Conservation (phyloP, 2,113 vertebrate genomes). For the Poeciliopsis retropinna region DNA sequence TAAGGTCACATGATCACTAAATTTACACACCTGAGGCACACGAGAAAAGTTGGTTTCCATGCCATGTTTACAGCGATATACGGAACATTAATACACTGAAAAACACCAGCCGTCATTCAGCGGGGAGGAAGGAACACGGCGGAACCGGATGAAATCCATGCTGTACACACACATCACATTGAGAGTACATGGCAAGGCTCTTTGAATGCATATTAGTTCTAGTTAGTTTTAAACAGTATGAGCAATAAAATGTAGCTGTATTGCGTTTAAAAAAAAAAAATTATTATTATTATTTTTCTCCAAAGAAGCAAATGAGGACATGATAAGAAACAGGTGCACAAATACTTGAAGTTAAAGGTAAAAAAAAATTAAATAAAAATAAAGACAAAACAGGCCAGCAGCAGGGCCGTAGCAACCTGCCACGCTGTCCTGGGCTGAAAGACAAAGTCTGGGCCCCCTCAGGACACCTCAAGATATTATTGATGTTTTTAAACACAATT, state of each 20-base stretch:
- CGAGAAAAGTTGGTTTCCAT: conserved; percentile 63
- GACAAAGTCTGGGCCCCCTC: not conserved
- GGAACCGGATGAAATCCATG: conserved; percentile 31
- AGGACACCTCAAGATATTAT: not conserved
- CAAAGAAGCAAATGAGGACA: not conserved
- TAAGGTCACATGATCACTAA: conserved; percentile 59
- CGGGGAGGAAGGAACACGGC: conserved; percentile 40
- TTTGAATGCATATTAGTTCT: conserved; percentile 52
- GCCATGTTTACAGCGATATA: conserved; percentile 76
- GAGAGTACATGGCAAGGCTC: conserved; percentile 47
- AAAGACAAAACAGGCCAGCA: not conserved
- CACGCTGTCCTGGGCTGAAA: not conserved
- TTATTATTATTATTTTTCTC: not conserved
- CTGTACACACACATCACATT: conserved; percentile 49
- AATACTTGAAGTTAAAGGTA: not conserved
- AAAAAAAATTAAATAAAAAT: not conserved
- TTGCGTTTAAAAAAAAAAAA: not conserved
- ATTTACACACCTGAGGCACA: conserved; percentile 73
- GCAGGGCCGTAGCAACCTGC: not conserved
- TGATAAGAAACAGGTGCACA: not conserved
- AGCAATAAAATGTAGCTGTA: conserved; percentile 10
- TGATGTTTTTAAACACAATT: not conserved
- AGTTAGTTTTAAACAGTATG: not conserved
- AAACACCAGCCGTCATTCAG: conserved; percentile 59
- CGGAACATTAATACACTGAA: conserved; percentile 58